Evolutionary conservation across 2,113 vertebrate species (phyloP).

Genomic region (Caracal caracal): DNA sequence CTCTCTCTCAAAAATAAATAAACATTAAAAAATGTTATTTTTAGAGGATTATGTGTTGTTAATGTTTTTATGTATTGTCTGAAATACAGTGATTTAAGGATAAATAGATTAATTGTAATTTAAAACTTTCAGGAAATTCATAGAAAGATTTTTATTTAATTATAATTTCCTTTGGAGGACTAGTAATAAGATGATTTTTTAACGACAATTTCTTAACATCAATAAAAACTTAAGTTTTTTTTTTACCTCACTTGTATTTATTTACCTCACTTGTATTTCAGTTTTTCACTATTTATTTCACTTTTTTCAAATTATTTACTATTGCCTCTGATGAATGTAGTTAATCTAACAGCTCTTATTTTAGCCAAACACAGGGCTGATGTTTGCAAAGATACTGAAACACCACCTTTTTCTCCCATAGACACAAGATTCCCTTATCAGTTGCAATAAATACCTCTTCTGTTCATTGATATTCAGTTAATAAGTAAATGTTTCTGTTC

Average conservation of each 20-base stretch:
- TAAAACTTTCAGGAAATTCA: neutral
- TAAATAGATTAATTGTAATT: neutral
- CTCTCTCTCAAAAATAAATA: no score
- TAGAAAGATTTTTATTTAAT: neutral
- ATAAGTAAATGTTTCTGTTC: slow-evolving; percentile 55
- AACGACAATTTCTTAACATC: neutral
- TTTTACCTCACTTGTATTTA: neutral
- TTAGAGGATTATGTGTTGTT: neutral
- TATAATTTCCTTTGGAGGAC: neutral
- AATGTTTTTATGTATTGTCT: neutral
- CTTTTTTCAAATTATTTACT: slow-evolving; percentile 26
- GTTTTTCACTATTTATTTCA: neutral
- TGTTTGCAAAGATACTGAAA: slow-evolving; percentile 58
- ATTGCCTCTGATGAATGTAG: slow-evolving; percentile 20
- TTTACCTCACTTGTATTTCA: neutral
- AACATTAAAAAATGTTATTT: slow-evolving; percentile 17
- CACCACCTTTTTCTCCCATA: slow-evolving; percentile 28
- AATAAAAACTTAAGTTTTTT: neutral
- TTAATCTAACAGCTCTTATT: slow-evolving; percentile 14
- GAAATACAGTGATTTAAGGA: neutral
- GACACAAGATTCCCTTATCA: slow-evolving; percentile 56
- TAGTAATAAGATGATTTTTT: neutral
- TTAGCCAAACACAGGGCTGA: slow-evolving; percentile 34
- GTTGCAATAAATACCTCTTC: slow-evolving; percentile 64
- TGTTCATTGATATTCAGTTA: slow-evolving; percentile 54